Evolutionary conservation across 2,113 vertebrate species (phyloP), one percentile per base, ranked within the genome.

Genomic region (Corydoras sp.): DNA sequence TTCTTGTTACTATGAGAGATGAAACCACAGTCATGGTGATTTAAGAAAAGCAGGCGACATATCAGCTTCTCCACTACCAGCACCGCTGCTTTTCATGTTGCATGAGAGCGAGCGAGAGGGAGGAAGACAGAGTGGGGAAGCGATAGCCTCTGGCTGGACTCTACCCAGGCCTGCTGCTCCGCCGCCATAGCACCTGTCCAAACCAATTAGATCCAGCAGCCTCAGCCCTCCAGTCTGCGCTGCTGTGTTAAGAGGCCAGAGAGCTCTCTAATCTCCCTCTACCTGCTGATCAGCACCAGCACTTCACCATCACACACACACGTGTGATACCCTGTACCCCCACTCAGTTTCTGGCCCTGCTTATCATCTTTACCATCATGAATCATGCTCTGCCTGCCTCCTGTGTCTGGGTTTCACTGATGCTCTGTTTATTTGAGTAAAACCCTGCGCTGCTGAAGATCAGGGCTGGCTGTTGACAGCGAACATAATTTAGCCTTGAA

Each of bases 351-450:
- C 68, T 53, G 18, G 31, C n/a, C 69, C 56, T 67, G 32, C 65
- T 79, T 78, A 69, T 70, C 69, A 62, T 75, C 65, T 68, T 65
- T 50, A 66, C 77, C 72, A 48, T 72, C 79, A 79, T 77, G 73
- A 82, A 82, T 83, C 77, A 75, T 64, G 56, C 69, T 60, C 49
- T 59, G 30, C n/a, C 65, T 53, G 56, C 32, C 69, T 62, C 50
- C 61, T 69, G 75, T 79, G 49, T 72, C 72, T 75, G 65, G 50
- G 32, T 43, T 15, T 65, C 62, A n/a, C 74, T 32, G 56, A 69
- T 70, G 72, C 68, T 79, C 79, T 82, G 76, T 83, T 81, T 79
- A 77, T 79, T 79, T 79, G 72, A 77, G 79, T 60, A 68, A 79
- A 81, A 75, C 72, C 68, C 65, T 72, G 70, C 69, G 63, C 49